These are phyloP conservation scores for Neotoma lepida DNA, from an alignment of 2,113 vertebrate genomes.

Conservation along the genomic window DNA sequence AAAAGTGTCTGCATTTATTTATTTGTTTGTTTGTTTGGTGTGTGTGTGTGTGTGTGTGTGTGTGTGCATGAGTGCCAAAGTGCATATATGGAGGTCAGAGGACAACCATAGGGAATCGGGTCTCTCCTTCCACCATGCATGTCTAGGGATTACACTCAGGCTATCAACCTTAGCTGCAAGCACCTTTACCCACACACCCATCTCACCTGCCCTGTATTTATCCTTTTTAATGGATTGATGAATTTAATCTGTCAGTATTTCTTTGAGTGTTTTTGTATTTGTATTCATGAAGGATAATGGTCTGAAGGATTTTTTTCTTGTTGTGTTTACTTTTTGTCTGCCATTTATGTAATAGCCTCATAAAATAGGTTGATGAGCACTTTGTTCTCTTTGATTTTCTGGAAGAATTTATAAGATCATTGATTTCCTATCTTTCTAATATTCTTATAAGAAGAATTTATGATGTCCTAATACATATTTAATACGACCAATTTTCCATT, in stretches of 20 bases:
- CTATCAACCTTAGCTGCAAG: too few species aligned
- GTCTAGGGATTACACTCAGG: background rate
- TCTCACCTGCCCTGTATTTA: too few species aligned
- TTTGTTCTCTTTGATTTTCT: slow-evolving; percentile 54
- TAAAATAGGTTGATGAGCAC: background rate
- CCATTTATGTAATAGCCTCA: background rate
- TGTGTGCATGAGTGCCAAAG: background rate
- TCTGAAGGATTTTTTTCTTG: background rate
- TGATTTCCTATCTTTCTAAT: slow-evolving; percentile 15
- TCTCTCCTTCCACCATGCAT: background rate
- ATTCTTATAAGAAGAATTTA: background rate
- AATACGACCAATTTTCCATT: background rate
- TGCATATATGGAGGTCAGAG: background rate
- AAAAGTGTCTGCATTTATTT: background rate
- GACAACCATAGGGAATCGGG: too few species aligned
- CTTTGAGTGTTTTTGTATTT: background rate
- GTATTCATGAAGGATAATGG: background rate
- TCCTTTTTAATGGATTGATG: background rate
- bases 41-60: background rate
- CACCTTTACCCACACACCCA: background rate
- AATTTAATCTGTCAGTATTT: background rate
- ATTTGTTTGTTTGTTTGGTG: background rate
- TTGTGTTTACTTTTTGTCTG: slow-evolving; percentile 4
- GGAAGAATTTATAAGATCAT: slow-evolving; percentile 26
- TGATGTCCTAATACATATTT: background rate